These are phyloP conservation scores for Unio pictorum DNA, from an alignment of 2,888 invertebrate genomes.

Conservation along the genomic window DNA sequence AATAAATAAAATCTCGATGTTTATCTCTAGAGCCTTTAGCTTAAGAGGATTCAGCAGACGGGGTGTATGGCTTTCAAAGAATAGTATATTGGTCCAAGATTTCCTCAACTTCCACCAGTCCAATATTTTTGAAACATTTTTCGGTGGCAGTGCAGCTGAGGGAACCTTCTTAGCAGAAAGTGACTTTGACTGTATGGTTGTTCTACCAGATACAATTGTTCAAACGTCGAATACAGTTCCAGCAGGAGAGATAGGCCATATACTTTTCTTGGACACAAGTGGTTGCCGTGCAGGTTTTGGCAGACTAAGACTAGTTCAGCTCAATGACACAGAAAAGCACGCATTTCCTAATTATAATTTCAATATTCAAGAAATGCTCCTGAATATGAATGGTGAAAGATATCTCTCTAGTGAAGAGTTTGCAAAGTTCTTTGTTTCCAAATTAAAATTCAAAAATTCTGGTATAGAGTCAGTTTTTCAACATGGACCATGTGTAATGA, in stretches of 20 bases:
- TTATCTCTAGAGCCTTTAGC: too few relatives aligned
- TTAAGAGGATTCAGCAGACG: too few relatives aligned
- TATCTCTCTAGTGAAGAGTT: slow-evolving; percentile 11
- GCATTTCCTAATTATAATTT: too few relatives aligned
- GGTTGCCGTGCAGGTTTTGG: slow-evolving; percentile 6
- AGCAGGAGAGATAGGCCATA: neutral
- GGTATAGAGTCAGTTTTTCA: too few relatives aligned
- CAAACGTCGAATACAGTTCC: neutral
- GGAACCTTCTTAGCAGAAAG: slow-evolving; percentile 6
- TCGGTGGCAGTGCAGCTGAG: slow-evolving; percentile 10
- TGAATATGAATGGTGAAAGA: neutral
- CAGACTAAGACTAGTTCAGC: neutral
- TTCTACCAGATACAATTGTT: too few relatives aligned
- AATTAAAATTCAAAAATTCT: too few relatives aligned
- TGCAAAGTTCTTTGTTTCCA: neutral
- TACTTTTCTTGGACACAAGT: neutral
- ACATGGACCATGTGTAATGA: slow-evolving; percentile 7
- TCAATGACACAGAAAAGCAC: neutral
- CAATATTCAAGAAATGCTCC: too few relatives aligned
- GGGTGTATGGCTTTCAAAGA: too few relatives aligned
- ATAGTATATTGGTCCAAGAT: too few relatives aligned
- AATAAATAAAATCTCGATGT: too few relatives aligned
- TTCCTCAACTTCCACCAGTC: too few relatives aligned
- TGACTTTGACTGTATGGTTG: slow-evolving; percentile 10
- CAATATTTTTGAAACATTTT: neutral